A percentile compares a stretch with the other conserved stretches of the same genome.
Evolutionary conservation across 2,113 vertebrate genomes (phyloP).

Genomic region (Phylloscopus trochilus): DNA sequence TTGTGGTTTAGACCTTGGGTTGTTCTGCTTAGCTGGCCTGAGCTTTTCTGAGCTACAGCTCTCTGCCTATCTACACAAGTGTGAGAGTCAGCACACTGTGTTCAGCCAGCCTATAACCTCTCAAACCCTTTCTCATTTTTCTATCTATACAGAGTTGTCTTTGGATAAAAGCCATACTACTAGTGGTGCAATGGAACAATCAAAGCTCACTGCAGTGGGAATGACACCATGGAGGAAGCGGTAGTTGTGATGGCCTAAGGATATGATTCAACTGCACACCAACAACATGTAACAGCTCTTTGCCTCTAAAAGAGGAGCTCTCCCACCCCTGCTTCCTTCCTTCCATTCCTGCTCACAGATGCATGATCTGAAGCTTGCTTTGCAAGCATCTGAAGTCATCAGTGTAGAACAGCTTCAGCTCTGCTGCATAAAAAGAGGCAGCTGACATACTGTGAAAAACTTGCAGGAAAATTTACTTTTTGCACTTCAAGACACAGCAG

Average conservation of each 20-base stretch:
- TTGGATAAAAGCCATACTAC: constrained; percentile 1
- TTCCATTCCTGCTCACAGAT: not conserved
- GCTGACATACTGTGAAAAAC: not conserved
- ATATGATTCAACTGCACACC: not conserved
- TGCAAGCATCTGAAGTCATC: not conserved
- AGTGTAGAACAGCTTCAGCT: not conserved
- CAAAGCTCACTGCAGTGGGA: not conserved
- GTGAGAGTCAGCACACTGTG: not conserved
- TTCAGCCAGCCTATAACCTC: not conserved
- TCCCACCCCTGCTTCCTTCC: constrained; percentile 27
- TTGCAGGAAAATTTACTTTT: not conserved
- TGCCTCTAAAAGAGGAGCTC: not conserved
- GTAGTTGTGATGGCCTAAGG: constrained; percentile 10
- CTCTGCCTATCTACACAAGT: not conserved
- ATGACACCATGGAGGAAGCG: not conserved
- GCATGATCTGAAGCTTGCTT: not conserved
- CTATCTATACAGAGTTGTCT: not conserved
- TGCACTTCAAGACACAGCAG: not conserved
- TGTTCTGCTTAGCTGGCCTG: not conserved
- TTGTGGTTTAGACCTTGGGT: not conserved
- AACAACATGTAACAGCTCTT: not conserved
- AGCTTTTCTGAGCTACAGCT: not conserved
- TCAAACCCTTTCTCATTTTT: not conserved
- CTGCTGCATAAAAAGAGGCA: not conserved
- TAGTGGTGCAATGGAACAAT: not conserved